Base-by-base conservation (phyloP, 2,113 vertebrate genomes). In the Petrocephalus zakoni region DNA sequence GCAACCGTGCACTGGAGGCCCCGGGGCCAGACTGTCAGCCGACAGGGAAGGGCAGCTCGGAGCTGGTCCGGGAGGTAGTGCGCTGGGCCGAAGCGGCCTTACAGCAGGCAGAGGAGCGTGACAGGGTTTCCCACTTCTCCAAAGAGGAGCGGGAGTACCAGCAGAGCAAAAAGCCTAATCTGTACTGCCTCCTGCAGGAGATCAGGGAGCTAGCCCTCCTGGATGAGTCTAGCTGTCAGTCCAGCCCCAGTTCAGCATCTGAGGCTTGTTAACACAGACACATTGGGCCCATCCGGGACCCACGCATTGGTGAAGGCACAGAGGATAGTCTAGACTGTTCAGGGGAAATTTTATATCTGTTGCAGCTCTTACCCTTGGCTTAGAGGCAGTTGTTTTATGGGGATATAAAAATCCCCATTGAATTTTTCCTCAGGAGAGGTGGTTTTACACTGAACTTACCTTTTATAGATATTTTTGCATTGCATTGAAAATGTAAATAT, bases 101-200 rank as follows among this genome's bases (percentile, higher is more conserved):
- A 0, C 96, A 97, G 89, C 95, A 92, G 21, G 95, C 95, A 1
- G 94, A 96, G 2, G 93, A 95, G 81, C 93, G 89, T 5, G 90
- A 90, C 5, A 89, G 72, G 13, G 56, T 1, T 0, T 91, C 94
- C 8, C 90, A 87, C 68, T 87, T 95, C n/a, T 95, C 95, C 90
- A 94, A 92, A 86, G 96, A 97, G 25, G 95, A 95, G 46, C 89
- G 25, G 37, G 93, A 98, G 91, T 99, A 97, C 91, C 91, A 95
- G 83, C 98, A 99, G 91, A 99, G 95, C 51, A 95, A 94, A 89
- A 94, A 93, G 0, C 93, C 91, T 0, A 99, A 97, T 81, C 94
- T 99, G 0, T 99, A 99, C 92, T 93, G 93, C 0, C 88, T 99
- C 21, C 94, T 99, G 90, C 97, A 99, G 93, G 97, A 99, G 92